A percentile compares a stretch with the other conserved stretches of the same genome.
Conservation (phyloP, 2,113 vertebrate species). For the Apeltes quadracus region DNA sequence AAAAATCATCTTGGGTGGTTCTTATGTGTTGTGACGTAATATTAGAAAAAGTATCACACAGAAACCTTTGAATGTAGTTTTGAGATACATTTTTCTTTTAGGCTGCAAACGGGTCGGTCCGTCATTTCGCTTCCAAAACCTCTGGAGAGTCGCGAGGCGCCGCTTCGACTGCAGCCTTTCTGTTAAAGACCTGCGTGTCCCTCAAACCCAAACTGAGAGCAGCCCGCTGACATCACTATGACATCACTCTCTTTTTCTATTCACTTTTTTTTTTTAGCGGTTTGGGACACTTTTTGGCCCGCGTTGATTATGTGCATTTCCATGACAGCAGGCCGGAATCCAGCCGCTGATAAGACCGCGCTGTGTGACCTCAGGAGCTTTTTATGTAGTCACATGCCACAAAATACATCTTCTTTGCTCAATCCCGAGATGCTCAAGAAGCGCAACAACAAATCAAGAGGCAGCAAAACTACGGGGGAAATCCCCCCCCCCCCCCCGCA, state of each 20-base stretch:
- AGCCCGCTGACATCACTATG: background rate
- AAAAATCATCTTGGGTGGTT: slow-evolving; percentile 65
- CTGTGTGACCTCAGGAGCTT: background rate
- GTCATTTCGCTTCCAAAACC: background rate
- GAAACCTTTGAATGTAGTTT: background rate
- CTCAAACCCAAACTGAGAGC: background rate
- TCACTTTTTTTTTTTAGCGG: background rate
- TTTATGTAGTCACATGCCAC: too few species aligned
- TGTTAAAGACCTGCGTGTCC: background rate
- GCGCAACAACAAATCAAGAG: background rate
- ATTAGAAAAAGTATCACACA: background rate
- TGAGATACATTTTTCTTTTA: slow-evolving; percentile 5
- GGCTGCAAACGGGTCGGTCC: background rate
- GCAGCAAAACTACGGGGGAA: background rate
- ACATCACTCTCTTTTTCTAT: background rate
- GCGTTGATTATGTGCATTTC: background rate
- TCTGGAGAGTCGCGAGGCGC: background rate
- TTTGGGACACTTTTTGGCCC: background rate
- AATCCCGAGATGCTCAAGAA: background rate
- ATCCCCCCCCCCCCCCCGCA: too few species aligned
- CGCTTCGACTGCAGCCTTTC: background rate
- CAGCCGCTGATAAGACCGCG: background rate
- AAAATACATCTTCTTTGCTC: background rate
- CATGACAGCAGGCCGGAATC: background rate
- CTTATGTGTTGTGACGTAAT: slow-evolving; percentile 35